Evolutionary conservation across 2,113 vertebrate genomes (phyloP).

Genomic region (Hippoglossus stenolepis): DNA sequence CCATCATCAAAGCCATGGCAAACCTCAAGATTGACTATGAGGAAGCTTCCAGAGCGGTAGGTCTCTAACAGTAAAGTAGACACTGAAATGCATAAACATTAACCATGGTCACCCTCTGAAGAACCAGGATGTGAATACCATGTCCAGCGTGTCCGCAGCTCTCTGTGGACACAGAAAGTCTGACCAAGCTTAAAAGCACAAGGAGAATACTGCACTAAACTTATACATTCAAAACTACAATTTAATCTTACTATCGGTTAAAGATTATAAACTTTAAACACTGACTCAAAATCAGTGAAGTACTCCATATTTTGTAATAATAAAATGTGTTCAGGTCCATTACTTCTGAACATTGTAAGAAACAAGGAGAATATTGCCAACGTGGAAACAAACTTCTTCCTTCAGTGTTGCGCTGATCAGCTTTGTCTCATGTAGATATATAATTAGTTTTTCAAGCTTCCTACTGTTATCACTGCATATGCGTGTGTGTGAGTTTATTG

Average conservation of each 20-base stretch:
- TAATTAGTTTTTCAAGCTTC: background rate
- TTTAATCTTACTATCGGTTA: too few relatives aligned
- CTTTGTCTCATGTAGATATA: background rate
- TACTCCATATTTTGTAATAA: background rate
- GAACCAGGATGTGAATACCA: background rate
- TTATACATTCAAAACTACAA: too few relatives aligned
- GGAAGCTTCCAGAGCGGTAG: conserved; percentile 87
- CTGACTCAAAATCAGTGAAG: too few relatives aligned
- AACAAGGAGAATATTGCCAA: background rate
- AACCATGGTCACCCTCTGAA: background rate
- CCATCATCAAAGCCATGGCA: conserved; percentile 96
- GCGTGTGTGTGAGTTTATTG: background rate
- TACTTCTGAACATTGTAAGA: background rate
- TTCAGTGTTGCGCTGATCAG: background rate
- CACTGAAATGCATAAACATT: background rate
- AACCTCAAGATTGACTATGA: conserved; percentile 96
- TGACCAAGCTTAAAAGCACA: background rate
- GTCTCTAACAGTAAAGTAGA: conserved; percentile 48
- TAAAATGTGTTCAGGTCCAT: background rate
- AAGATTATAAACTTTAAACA: too few relatives aligned
- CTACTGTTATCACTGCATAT: background rate
- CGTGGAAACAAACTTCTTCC: background rate
- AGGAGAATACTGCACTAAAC: too few relatives aligned
- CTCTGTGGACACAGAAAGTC: background rate
- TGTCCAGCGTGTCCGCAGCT: background rate